Evolutionary conservation across 2,113 vertebrate species (phyloP), one percentile per base, ranked within the genome.

Genomic region (Etheostoma spectabile): DNA sequence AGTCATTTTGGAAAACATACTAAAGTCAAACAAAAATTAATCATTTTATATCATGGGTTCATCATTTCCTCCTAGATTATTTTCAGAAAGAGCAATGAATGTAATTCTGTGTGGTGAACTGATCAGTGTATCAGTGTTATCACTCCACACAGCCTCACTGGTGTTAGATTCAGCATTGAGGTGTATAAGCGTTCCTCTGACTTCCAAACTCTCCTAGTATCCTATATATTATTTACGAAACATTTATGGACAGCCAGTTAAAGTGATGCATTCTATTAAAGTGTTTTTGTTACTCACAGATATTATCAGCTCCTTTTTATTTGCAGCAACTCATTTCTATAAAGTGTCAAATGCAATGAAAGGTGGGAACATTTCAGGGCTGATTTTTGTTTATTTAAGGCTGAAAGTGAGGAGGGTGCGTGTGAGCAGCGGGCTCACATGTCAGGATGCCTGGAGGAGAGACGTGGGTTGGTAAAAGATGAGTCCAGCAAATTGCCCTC

Each of bases 101-200:
- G 13, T 60, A 21, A 73, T 45, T n/a, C 16, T 30, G 11, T 38
- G 30, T 42, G n/a, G 27, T 64, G 24, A 14, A 10, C 1, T 21
- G 24, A 52, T 52, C 11, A n/a, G 48, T 77, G 53, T 35, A 0
- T 63, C 27, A 12, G 22, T 27, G 12, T 16, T 35, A 15, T 46
- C 49, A 49, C 60, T 52, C 35, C 42, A 30, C 21, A 55, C 64
- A 24, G 10, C 24, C 42, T 52, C 79, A 51, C 52, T 49, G 14
- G 33, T 78, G 85, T 74, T 59, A 70, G 13, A n/a, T 67, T 90
- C 46, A 78, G 77, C 66, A 18, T 73, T 77, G 80, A 89, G 66
- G 56, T 75, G 61, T 69, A 71, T 78, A 30, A 38, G 33, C 1
- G 21, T n/a, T 86, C 69, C 51, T 73, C 60, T 91, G 77, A 74